These are phyloP conservation scores for Junonia oenone DNA, from an alignment of 2,888 invertebrate genomes.

Conservation along the genomic window DNA sequence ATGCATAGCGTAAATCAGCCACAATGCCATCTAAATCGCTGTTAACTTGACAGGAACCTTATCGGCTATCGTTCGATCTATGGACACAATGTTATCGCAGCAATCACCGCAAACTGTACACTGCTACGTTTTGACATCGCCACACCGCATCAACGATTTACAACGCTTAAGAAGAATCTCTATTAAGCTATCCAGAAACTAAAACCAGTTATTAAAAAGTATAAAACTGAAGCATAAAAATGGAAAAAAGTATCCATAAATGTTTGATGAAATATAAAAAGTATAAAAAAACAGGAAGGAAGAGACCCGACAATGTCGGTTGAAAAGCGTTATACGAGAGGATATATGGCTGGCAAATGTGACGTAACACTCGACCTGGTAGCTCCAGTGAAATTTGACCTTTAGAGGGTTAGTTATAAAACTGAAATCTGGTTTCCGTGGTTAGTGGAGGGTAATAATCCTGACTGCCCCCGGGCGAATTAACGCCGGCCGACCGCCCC, in stretches of 20 bases:
- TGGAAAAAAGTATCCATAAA: not conserved
- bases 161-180: not conserved
- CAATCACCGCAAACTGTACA: conserved; percentile 29
- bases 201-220: not conserved
- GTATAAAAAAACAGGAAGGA: conserved; percentile 15
- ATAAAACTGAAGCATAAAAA: conserved; percentile 5
- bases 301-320: conserved; percentile 2
- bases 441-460: conserved; percentile 32
- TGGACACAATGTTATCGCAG: conserved; percentile 51
- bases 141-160: not conserved
- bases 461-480: conserved; percentile 29
- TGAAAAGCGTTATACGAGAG: conserved; percentile 19
- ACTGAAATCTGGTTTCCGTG: conserved; percentile 24
- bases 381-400: conserved; percentile 28
- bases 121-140: conserved; percentile 23
- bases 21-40: conserved; percentile 20
- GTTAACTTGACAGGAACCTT: conserved; percentile 12
- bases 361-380: conserved; percentile 3
- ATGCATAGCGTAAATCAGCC: conserved; percentile 6
- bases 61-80: conserved; percentile 43
- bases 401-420: conserved; percentile 30
- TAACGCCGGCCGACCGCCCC: conserved; percentile 50
- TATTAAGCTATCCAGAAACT: not conserved
- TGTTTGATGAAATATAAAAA: not conserved
- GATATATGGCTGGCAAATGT: conserved; percentile 2